A percentile compares a stretch with the other conserved stretches of the same genome.
Evolutionary conservation across 1,140 invertebrate species (phyloP).

Genomic region (Neuroterus valhalla): DNA sequence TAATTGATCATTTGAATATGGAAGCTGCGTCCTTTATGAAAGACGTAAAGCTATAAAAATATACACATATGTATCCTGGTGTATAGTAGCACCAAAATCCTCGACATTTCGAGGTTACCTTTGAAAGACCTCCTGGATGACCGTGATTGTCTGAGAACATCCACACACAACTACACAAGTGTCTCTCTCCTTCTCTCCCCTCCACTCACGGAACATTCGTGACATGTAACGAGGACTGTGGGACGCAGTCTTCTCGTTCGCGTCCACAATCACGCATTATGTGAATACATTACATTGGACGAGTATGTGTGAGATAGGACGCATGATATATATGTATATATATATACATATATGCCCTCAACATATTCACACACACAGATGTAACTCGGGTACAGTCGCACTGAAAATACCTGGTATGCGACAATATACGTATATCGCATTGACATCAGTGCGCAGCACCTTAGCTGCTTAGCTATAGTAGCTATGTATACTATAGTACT

Average conservation of each 20-base stretch:
- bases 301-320: slow-evolving; percentile 1
- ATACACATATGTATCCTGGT: no score
- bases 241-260: slow-evolving; percentile 47
- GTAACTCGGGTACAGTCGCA: slow-evolving; percentile 20
- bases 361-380: neutral
- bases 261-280: slow-evolving; percentile 38
- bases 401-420: slow-evolving; percentile 26
- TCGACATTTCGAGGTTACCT: slow-evolving; percentile 50
- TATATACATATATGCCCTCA: no score
- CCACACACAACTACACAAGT: slow-evolving; percentile 47
- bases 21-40: no score
- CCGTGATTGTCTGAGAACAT: slow-evolving; percentile 52
- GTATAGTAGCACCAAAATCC: neutral
- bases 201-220: slow-evolving; percentile 61
- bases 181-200: slow-evolving; percentile 42
- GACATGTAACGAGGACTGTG: slow-evolving; percentile 57
- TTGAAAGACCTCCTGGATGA: slow-evolving; percentile 44
- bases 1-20: no score
- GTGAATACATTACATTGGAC: slow-evolving; percentile 12
- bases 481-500: neutral
- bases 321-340: neutral
- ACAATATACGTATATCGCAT: slow-evolving; percentile 27
- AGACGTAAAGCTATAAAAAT: no score
- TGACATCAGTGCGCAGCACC: slow-evolving; percentile 24
- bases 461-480: neutral